phyloP scores from a whole-genome alignment of 35 echinoderm and acorn worm species.

The Holothuria glaberrima region DNA sequence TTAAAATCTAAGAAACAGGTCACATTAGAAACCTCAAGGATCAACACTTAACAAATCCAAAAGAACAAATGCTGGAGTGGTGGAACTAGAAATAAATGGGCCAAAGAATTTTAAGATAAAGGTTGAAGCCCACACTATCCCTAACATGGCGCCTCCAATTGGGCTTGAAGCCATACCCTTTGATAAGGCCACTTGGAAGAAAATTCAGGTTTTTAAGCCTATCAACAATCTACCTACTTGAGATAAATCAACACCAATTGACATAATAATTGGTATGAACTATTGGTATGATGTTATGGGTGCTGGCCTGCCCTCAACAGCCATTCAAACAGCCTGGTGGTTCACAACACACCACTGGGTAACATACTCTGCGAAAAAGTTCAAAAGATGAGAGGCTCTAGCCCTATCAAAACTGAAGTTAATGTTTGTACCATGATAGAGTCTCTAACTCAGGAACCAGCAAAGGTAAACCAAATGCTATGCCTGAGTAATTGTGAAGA shows the following conservation, averaged over 20 bases:
- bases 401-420: neutral
- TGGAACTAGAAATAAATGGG: conserved; percentile 8
- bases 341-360: conserved; percentile 7
- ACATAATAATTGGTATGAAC: too few relatives aligned
- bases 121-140: neutral
- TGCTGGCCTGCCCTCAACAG: neutral
- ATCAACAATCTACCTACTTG: neutral
- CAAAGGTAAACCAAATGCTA: neutral
- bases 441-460: neutral
- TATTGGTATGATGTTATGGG: conserved; percentile 18
- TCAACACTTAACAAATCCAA: neutral
- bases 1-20: neutral
- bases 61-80: neutral
- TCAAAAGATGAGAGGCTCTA: neutral
- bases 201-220: neutral
- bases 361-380: neutral
- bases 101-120: neutral
- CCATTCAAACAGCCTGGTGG: conserved; percentile 1
- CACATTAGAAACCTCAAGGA: conserved; percentile 16
- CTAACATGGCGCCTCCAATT: conserved; percentile 2
- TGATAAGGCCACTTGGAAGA: neutral
- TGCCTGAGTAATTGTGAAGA: conserved; percentile 15
- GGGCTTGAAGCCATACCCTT: neutral
- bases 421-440: neutral
- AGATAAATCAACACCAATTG: neutral